These are phyloP conservation scores for Nomada ruficornis DNA, from an alignment of 2,888 invertebrate genomes.

Conservation along the genomic window DNA sequence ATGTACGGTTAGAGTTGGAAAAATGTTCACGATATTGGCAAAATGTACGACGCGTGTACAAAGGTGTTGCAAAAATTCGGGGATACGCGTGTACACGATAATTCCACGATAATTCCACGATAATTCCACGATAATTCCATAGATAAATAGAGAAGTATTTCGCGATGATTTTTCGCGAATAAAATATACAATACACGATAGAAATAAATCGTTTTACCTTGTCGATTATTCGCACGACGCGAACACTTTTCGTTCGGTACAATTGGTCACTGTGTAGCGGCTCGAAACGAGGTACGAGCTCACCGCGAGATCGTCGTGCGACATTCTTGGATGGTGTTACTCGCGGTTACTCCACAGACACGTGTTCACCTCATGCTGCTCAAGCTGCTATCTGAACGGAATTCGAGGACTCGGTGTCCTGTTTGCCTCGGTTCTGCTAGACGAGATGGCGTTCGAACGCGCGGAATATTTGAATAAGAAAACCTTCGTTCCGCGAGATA, in stretches of 20 bases:
- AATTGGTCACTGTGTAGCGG: not conserved
- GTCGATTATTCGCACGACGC: not conserved
- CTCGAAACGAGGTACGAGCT: too few species aligned
- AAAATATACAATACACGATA: not conserved
- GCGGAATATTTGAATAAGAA: not conserved
- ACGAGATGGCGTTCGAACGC: constrained; percentile 21
- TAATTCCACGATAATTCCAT: too few species aligned
- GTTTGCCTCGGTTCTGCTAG: not conserved
- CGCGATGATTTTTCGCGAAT: not conserved
- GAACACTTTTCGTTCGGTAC: not conserved
- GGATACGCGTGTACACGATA: too few species aligned
- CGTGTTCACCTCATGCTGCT: constrained; percentile 27
- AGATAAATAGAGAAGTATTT: not conserved
- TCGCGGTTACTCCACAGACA: not conserved
- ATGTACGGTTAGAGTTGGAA: too few species aligned
- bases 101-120: too few species aligned
- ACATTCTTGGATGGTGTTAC: not conserved
- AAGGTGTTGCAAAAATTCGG: too few species aligned
- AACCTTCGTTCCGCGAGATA: too few species aligned
- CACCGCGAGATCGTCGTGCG: not conserved
- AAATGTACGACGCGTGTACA: too few species aligned
- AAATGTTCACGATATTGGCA: too few species aligned
- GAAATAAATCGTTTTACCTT: not conserved
- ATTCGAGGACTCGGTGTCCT: not conserved
- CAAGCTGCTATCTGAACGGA: constrained; percentile 15